phyloP scores from a whole-genome alignment of 2,113 vertebrate species.

The Notiomystis cincta region DNA sequence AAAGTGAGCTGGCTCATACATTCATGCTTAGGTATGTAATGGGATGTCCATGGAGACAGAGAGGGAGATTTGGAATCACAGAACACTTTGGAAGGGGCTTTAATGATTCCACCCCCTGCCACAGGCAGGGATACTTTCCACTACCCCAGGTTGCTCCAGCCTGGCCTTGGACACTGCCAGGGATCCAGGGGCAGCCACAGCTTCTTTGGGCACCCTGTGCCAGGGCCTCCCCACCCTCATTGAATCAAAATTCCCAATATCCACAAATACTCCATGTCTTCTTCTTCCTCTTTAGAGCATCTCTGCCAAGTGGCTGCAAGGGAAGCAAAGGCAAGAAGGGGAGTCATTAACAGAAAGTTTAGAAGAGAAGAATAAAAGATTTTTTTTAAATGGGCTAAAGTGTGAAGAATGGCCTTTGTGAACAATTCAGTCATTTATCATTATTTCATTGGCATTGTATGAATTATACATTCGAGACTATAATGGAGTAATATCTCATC shows the following conservation, averaged over 20 bases:
- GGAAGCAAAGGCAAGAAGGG: neutral
- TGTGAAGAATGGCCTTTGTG: slow-evolving; percentile 59
- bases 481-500: slow-evolving; percentile 70
- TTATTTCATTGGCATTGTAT: slow-evolving; percentile 61
- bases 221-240: neutral
- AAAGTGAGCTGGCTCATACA: neutral
- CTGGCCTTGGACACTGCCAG: neutral
- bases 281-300: neutral
- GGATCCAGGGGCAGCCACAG: neutral
- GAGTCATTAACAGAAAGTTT: neutral
- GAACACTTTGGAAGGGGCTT: neutral
- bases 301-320: neutral
- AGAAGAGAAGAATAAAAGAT: slow-evolving; percentile 1
- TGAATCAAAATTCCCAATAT: neutral
- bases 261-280: neutral
- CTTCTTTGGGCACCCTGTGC: neutral
- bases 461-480: slow-evolving; percentile 65
- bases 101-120: neutral
- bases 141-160: fast-evolving
- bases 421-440: slow-evolving; percentile 59
- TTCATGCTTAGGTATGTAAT: fast-evolving
- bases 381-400: neutral
- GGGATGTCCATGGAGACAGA: neutral
- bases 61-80: neutral
- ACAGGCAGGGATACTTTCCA: neutral